Evolutionary conservation across 2,113 vertebrate genomes (phyloP).

Genomic region (Megaleporinus macrocephalus): DNA sequence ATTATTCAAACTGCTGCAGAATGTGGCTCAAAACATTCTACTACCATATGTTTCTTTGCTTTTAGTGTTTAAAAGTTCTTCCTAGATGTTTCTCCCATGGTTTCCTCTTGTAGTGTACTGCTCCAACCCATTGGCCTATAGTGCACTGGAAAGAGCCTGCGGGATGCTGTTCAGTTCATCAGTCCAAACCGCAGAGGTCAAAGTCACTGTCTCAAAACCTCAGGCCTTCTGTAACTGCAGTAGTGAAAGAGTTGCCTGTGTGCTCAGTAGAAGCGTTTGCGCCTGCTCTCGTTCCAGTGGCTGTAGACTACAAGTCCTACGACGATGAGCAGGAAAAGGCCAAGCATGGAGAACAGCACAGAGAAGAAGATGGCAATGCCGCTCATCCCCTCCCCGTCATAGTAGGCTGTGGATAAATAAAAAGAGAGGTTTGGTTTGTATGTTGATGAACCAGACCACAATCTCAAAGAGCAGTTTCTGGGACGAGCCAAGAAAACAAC

Average conservation of each 20-base stretch:
- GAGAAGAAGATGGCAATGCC: constrained; percentile 88
- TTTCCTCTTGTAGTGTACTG: neutral
- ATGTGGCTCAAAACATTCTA: neutral
- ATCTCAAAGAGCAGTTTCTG: no score
- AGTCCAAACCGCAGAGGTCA: neutral
- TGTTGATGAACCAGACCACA: neutral
- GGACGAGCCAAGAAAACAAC: no score
- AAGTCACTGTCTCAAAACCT: neutral
- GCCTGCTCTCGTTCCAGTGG: constrained; percentile 92
- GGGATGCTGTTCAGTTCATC: neutral
- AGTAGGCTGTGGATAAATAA: constrained; percentile 70
- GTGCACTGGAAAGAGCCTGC: neutral
- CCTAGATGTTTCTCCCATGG: neutral
- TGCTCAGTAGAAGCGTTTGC: constrained; percentile 94
- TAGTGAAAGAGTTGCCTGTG: neutral
- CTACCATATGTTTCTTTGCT: neutral
- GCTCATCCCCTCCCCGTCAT: constrained; percentile 79
- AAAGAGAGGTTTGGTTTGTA: neutral
- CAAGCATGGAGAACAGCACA: constrained; percentile 91
- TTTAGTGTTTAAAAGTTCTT: neutral
- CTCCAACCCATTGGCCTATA: neutral
- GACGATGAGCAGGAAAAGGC: constrained; percentile 87
- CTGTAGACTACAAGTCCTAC: constrained; percentile 89
- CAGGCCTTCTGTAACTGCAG: neutral
- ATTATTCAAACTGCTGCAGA: neutral